Evolutionary conservation across 2,888 invertebrate genomes (phyloP), one percentile per base, ranked within the genome.

Genomic region (Seladonia tumulorum): DNA sequence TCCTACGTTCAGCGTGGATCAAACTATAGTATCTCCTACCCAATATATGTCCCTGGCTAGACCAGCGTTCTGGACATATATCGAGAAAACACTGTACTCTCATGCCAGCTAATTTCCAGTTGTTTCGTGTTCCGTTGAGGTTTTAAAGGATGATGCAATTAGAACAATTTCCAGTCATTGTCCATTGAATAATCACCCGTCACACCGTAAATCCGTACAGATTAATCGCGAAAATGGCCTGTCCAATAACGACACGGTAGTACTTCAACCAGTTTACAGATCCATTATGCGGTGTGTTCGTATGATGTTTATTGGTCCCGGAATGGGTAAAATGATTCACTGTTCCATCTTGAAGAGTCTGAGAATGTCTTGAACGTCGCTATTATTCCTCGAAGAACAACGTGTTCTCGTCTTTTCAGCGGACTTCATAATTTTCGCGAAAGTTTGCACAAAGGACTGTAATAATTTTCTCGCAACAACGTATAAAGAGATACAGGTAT

Each of bases 381-480:
- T 16, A 29, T 29, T 63, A 63, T 18, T 63, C 25, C 14, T 63
- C 16, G 7, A 29, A 29, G 63, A 35, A 16, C 16, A 29, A 16
- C 16, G 29, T 35, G 39, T 39, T 39, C n/a, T 22, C n/a, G 4
- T 68, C 35, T 68, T 68, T 18, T 68, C 35, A 10, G 35, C n/a
- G 39, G 18, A 39, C 22, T 39, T 22, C 39, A 22, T 39, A 68
- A 68, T 22, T 39, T 39, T 22, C 68, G 35, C 5, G 39, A 35
- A 68, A 68, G 10, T 39, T 22, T 35, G 39, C 22, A 68, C 35
- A 39, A 68, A 68, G 22, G 35, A 22, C 68, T 39, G 39, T 22
- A 39, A 68, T 68, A 68, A 68, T 68, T 68, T 68, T 22, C 35
- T 68, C 39, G 4, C 12, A 39, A 68, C 72, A 72, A 72, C 47